Base-by-base conservation (phyloP, 2,888 invertebrate genomes). In the Apodemia zela region DNA sequence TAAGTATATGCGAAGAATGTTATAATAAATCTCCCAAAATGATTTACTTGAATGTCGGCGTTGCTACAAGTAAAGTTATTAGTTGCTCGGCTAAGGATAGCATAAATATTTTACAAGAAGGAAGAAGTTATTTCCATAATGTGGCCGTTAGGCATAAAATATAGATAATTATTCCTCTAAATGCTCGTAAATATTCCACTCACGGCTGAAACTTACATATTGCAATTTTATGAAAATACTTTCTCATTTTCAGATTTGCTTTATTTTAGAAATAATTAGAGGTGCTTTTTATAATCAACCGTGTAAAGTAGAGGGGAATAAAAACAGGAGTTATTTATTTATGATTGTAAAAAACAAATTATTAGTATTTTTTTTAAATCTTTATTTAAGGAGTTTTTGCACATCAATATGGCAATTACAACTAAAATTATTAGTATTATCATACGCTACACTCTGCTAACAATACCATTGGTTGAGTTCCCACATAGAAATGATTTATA, bases 151-250 rank as follows among this genome's bases (percentile, higher is more conserved):
- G 72, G 77, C 77, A 74, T 82, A 83, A 87, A 85, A 83, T 87
- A 88, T 84, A 76, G 87, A 85, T 85, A 87, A 85, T 87, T 87
- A 85, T 87, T 79, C 76, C 77, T 72, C 75, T 72, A 75, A 75
- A 72, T 75, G 71, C 74, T 75, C 75, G 72, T 82, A 75, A 81
- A 78, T 79, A 85, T 84, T 84, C 78, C 72, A 68, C 70, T 65
- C 73, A 71, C 72, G 70, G 49, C 62, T 51, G 54, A 47, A 57
- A 66, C 67, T 59, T 59, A 47, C 35, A 59, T 59, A 49, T 59
- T 57, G 49, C 59, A 59, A 33, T 54, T 54, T 54, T 54, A 54
- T 54, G 51, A 54, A 54, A 54, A 54, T 25, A 54, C 51, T 54
- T 54, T 54, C 51, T 54, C 21, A 21, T 25, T 54, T 6, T 25